Percentiles rank a stretch among this genome's conserved stretches.
phyloP scores from a whole-genome alignment of 2,888 invertebrate genomes.

The Ecliptopera silaceata region DNA sequence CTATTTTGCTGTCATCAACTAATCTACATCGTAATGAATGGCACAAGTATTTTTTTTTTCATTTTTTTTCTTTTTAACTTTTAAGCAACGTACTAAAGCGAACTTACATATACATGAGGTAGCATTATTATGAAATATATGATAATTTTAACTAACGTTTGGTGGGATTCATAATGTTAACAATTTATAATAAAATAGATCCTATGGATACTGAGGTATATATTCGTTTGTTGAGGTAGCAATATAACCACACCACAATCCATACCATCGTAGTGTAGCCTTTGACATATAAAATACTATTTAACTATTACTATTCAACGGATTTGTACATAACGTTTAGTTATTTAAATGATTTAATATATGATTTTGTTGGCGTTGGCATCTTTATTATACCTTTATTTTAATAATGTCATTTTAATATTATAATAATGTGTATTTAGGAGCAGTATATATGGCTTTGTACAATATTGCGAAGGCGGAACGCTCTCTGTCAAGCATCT shows the following conservation, averaged over 20 bases:
- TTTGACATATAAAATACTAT: slow-evolving; percentile 27
- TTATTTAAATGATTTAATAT: slow-evolving; percentile 19
- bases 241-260: slow-evolving; percentile 20
- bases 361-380: slow-evolving; percentile 16
- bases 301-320: slow-evolving; percentile 30
- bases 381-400: slow-evolving; percentile 2
- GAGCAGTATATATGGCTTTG: slow-evolving; percentile 18
- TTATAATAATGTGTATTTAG: too few species aligned
- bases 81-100: slow-evolving; percentile 49
- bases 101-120: slow-evolving; percentile 65
- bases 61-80: slow-evolving; percentile 29
- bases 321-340: slow-evolving; percentile 28
- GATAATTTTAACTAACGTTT: slow-evolving; percentile 72
- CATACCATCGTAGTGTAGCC: slow-evolving; percentile 3
- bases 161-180: slow-evolving; percentile 78
- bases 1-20: slow-evolving; percentile 16
- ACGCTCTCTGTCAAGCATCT: slow-evolving; percentile 21
- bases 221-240: slow-evolving; percentile 74
- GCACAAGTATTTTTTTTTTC: slow-evolving; percentile 39
- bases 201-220: slow-evolving; percentile 80
- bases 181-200: slow-evolving; percentile 65
- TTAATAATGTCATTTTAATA: neutral
- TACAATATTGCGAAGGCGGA: slow-evolving; percentile 21
- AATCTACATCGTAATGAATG: slow-evolving; percentile 36
- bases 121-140: slow-evolving; percentile 74